Evolutionary conservation across 1,140 invertebrate species (phyloP), one percentile per base, ranked within the genome.

Genomic region (Potamilus streckersoni): DNA sequence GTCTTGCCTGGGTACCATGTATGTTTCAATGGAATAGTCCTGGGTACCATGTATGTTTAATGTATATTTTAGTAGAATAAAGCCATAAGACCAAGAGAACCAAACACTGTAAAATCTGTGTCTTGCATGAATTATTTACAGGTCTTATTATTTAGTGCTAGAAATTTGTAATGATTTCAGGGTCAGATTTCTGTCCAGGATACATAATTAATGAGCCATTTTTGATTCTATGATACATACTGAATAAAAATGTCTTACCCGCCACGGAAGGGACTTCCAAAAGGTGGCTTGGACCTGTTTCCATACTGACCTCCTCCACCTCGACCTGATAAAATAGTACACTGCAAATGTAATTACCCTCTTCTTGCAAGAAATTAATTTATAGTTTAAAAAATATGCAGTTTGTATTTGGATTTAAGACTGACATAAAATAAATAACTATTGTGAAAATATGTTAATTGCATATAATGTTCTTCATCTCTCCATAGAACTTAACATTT

Each of bases 201-300:
- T 64, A 31, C 20, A 20, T 31, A 23, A 23, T 64, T 13, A 64
- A 16, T 16, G 14, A 20, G 20, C 62, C 62, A 31, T 13, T 20
- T 64, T 31, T 23, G 0, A 31, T 23, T 31, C 62, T 64, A 20
- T 64, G 1, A 31, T 20, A 64, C 12, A 2, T 31, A 64, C 19
- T 64, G 62, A 31, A 49, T 49, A 6, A 49, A 49, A 49, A 49
- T 49, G 62, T 31, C 31, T 64, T 31, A 20, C 62, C 20, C 62
- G 31, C 20, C 20, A 20, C 62, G 20, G 62, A 64, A 64, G 31
- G 62, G 20, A 15, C 20, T 57, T 15, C 20, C 70, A 73, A 77
- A 77, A 61, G 75, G 70, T 19, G 75, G 69, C 55, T 77, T 77
- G 11, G 75, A 68, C 68, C 75, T 68, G 62, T 72, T 72, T 17